These are phyloP conservation scores for Orientallactaga bullata DNA, from an alignment of 2,113 vertebrate species.

Conservation along the genomic window DNA sequence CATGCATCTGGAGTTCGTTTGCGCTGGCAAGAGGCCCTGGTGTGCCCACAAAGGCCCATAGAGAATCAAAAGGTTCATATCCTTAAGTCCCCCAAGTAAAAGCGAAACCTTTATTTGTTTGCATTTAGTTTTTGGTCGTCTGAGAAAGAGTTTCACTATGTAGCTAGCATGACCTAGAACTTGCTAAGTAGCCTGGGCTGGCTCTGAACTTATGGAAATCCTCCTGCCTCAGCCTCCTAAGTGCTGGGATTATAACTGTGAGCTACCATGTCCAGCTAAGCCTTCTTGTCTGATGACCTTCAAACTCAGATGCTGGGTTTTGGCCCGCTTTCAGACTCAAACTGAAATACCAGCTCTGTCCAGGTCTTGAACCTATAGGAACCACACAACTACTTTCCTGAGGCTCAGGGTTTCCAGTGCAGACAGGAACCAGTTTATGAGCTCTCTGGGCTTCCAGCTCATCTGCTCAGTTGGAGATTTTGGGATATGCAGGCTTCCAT, in stretches of 20 bases:
- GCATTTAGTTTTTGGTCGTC: too few species aligned
- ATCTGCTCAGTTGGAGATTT: not conserved
- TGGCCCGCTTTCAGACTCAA: not conserved
- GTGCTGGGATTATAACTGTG: too few species aligned
- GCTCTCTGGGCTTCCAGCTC: not conserved
- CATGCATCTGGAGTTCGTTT: too few species aligned
- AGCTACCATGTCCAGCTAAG: too few species aligned
- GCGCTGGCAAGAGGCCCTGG: too few species aligned
- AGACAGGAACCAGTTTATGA: not conserved
- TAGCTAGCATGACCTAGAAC: too few species aligned
- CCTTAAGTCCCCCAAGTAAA: not conserved
- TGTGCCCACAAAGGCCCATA: not conserved
- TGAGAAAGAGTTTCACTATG: too few species aligned
- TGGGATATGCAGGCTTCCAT: not conserved
- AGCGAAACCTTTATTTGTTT: not conserved
- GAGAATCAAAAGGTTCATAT: not conserved
- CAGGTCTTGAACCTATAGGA: not conserved
- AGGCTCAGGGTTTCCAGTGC: not conserved
- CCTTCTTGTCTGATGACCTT: not conserved
- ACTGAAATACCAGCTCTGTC: not conserved
- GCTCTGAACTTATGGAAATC: too few species aligned
- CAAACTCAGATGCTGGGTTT: too few species aligned
- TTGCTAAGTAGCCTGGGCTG: too few species aligned
- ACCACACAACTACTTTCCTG: not conserved
- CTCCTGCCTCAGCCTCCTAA: too few species aligned